Conservation (phyloP, 2,113 vertebrate species). For the Oenanthe melanoleuca region DNA sequence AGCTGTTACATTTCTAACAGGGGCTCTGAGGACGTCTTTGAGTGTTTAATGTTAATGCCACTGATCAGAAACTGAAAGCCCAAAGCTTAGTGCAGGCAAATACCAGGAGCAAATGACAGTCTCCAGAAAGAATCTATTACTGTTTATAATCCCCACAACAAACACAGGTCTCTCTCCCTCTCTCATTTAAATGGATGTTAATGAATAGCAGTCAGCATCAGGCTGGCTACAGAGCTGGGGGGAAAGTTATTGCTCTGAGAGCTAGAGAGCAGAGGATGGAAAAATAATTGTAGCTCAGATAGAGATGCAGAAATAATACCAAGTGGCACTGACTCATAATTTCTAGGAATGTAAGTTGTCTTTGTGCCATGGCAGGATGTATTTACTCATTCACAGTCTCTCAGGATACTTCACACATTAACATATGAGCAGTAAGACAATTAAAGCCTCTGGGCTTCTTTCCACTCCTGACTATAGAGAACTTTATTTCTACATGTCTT, state of each 20-base stretch:
- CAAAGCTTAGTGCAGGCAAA: conserved; percentile 1
- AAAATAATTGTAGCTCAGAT: not conserved
- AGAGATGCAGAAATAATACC: conserved; percentile 30
- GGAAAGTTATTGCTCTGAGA: not conserved
- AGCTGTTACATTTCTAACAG: not conserved
- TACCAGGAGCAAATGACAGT: not conserved
- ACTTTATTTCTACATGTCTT: not conserved
- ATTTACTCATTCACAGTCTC: conserved; percentile 11
- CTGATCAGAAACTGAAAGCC: conserved; percentile 8
- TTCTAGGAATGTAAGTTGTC: conserved; percentile 45
- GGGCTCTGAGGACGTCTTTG: not conserved
- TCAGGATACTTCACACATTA: conserved; percentile 26
- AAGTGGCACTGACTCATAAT: not conserved
- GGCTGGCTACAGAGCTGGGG: not conserved
- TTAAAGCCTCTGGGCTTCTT: not conserved
- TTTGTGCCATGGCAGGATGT: not conserved
- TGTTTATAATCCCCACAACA: conserved; percentile 32
- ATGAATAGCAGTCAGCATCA: conserved; percentile 39
- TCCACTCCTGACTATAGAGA: not conserved
- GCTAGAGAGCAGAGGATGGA: not conserved
- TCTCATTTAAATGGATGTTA: conserved; percentile 51
- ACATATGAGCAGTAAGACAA: conserved; percentile 3
- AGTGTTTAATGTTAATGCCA: not conserved
- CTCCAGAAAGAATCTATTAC: conserved; percentile 44
- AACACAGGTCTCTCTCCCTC: not conserved